Conservation (phyloP, 2,888 invertebrate genomes). For the Alsophila aescularia region DNA sequence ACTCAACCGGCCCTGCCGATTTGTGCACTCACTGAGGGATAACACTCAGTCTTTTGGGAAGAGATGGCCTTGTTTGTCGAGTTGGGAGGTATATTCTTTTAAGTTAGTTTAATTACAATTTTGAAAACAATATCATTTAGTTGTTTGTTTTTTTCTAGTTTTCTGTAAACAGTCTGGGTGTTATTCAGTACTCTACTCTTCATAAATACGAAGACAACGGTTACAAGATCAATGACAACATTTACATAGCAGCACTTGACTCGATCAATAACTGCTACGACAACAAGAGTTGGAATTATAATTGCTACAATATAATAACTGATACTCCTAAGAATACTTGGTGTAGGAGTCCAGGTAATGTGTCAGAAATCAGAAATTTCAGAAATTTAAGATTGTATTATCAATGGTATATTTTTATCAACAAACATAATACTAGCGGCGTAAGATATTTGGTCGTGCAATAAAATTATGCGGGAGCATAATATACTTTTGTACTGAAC, state of each 20-base stretch:
- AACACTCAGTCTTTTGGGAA: constrained; percentile 86
- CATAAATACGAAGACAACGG: constrained; percentile 76
- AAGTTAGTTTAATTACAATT: too few relatives aligned
- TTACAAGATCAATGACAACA: constrained; percentile 47
- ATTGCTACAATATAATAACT: constrained; percentile 46
- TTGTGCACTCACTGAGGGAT: constrained; percentile 86
- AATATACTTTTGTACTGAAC: too few relatives aligned
- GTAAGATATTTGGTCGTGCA: too few relatives aligned
- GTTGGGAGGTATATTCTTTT: too few relatives aligned
- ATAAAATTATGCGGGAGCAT: too few relatives aligned
- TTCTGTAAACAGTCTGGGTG: constrained; percentile 73
- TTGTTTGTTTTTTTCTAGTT: too few relatives aligned
- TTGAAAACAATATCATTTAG: too few relatives aligned
- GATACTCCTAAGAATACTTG: constrained; percentile 57
- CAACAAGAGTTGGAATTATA: constrained; percentile 49
- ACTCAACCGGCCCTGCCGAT: constrained; percentile 86
- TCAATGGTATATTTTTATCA: too few relatives aligned
- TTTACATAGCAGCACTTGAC: constrained; percentile 36
- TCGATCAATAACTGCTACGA: constrained; percentile 52
- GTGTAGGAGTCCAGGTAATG: constrained; percentile 54
- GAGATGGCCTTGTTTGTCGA: constrained; percentile 66
- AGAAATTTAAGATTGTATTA: too few relatives aligned
- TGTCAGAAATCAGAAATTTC: too few relatives aligned
- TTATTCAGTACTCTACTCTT: constrained; percentile 74
- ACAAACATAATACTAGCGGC: too few relatives aligned